Evolutionary conservation across 2,797 vertebrate species (phyloP), one percentile per base, ranked within the genome.

Genomic region (Hippoglossus hippoglossus): DNA sequence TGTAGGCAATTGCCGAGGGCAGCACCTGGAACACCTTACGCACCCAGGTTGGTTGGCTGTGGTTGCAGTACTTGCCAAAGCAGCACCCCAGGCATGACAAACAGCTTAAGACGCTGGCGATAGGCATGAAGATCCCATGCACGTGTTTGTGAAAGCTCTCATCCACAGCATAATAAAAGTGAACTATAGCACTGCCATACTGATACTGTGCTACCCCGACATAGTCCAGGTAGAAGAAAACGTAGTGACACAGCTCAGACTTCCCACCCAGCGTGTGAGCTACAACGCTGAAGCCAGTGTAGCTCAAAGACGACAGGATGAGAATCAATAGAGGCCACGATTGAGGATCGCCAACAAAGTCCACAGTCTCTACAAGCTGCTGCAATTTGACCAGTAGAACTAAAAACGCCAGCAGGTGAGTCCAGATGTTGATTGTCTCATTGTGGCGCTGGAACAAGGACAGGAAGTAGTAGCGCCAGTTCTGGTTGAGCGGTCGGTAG

Each of bases 141-240:
- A 96, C 71, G 0, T 9, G 64, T 13, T 72, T 12, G 0, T 96
- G 91, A 92, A 96, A 92, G 68, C 84, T 52, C 0, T 95, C 94
- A 69, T 96, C 96, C 0, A 95, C 93, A 22, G 94, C 85, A 0
- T 97, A 98, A 89, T 98, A 97, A 73, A 95, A 98, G 80, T 98
- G 97, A 0, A 71, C 94, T 46, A 95, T 56, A 0, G 96, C 97
- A 0, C 97, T 98, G 86, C 96, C 94, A 0, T 96, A 98, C 90
- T 98, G 97, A 79, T 98, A 98, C 65, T 96, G 78, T 0, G 97
- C 96, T 0, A 98, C 97, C 0, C 97, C 97, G 0, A 98, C 93
- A 0, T 98, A 98, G 90, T 98, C 97, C 92, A 98, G 67, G 73
- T 96, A 98, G 93, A 94, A 98, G 90, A 98, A 96, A 19, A 87